Evolutionary conservation across 2,797 vertebrate genomes (phyloP), one percentile per base, ranked within the genome.

Genomic region (Kryptopterus vitreolus): DNA sequence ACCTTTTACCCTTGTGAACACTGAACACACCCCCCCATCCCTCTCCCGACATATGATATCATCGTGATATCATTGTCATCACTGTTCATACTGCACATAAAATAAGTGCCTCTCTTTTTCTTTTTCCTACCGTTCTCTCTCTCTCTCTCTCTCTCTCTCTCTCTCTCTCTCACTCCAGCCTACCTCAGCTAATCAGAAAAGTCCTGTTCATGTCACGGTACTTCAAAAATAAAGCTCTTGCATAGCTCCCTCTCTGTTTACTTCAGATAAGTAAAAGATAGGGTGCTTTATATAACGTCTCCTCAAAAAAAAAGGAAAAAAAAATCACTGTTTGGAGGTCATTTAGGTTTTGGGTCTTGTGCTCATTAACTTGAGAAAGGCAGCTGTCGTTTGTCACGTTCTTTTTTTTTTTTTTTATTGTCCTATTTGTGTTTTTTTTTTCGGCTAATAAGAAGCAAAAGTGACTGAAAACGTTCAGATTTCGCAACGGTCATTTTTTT

Each of bases 181-280:
- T 94, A 94, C 92, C 93, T 94, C 93, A 94, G 89, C 90, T 91
- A 91, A 91, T 91, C 90, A 91, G 88, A 91, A 90, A 90, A 82
- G 83, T 76, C 84, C 80, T 76, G 61, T 90, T 87, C 82, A 87
- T 80, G 77, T 87, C 72, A 76, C 85, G 88, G 86, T 82, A 87
- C 86, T 87, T 88, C 87, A 91, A 89, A 91, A 91, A 29, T 66
- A 76, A 81, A 50, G 48, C 91, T 92, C 91, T 92, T 90, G 89
- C 92, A n/a, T 73, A 43, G 89, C 90, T 89, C 86, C 68, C 83
- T 76, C 62, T 78, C 63, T 77, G 81, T 74, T 58, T 66, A 73
- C 81, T 81, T 83, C 74, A 63, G 69, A 66, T 81, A 69, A 69
- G 77, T 62, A 52, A 84, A 70, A 72, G 71, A 78, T 50, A n/a